Percentiles rank a stretch among this genome's conserved stretches.
phyloP scores from a whole-genome alignment of 2,797 vertebrate genomes.

The Chiroxiphia lanceolata region DNA sequence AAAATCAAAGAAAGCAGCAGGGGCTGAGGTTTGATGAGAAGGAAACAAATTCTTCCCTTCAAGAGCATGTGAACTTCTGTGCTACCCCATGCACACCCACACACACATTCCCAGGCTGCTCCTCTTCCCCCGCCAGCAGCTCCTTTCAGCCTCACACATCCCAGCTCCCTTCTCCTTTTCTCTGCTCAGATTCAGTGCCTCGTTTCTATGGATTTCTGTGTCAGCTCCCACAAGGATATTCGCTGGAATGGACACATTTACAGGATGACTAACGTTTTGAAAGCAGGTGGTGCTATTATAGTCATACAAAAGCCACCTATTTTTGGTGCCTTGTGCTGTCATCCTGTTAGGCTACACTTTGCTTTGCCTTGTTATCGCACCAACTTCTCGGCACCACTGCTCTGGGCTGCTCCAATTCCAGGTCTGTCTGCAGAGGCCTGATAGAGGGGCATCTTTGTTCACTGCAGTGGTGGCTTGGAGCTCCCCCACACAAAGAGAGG shows the following conservation, averaged over 20 bases:
- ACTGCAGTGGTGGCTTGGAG: background rate
- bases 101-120: background rate
- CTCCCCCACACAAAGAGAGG: background rate
- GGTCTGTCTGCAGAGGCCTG: background rate
- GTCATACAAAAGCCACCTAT: slow-evolving; percentile 61
- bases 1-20: slow-evolving; percentile 63
- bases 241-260: slow-evolving; percentile 58
- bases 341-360: slow-evolving; percentile 44
- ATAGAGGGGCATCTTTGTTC: slow-evolving; percentile 42
- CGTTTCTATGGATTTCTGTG: slow-evolving; percentile 65
- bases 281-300: slow-evolving; percentile 67
- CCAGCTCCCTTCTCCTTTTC: slow-evolving; percentile 1
- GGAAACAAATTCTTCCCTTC: slow-evolving; percentile 45
- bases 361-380: slow-evolving; percentile 40
- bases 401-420: slow-evolving; percentile 14
- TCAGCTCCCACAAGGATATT: slow-evolving; percentile 68
- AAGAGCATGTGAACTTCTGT: background rate
- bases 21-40: slow-evolving; percentile 29
- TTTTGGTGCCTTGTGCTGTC: slow-evolving; percentile 60
- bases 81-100: background rate
- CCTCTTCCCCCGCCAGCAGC: background rate
- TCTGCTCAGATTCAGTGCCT: slow-evolving; percentile 23
- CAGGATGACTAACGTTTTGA: slow-evolving; percentile 52
- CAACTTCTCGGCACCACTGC: slow-evolving; percentile 34
- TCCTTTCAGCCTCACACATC: slow-evolving; percentile 20